Conservation (phyloP, 2,113 vertebrate genomes). For the Daubentonia madagascariensis region DNA sequence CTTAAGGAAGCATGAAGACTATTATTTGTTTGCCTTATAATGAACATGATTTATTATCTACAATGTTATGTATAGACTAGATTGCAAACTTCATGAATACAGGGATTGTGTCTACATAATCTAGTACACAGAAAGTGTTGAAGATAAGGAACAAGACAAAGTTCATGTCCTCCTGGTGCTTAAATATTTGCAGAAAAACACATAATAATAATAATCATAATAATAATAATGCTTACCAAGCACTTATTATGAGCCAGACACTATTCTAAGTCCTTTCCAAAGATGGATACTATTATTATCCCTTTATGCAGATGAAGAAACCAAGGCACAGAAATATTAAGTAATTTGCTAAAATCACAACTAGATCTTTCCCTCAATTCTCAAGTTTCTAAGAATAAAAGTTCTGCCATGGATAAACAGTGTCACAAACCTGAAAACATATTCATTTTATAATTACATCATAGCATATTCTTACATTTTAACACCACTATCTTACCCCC, state of each 20-base stretch:
- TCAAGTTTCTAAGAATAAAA: conserved; percentile 43
- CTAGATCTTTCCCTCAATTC: neutral
- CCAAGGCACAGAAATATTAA: neutral
- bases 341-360: neutral
- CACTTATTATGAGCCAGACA: neutral
- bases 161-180: neutral
- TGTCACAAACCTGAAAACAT: conserved; percentile 10
- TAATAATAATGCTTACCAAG: neutral
- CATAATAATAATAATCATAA: neutral
- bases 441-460: neutral
- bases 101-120: neutral
- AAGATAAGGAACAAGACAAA: conserved; percentile 18
- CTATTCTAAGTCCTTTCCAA: conserved; percentile 29
- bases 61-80: neutral
- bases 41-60: conserved; percentile 4
- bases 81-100: neutral
- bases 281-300: neutral
- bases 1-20: neutral
- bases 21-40: neutral
- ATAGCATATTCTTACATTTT: neutral
- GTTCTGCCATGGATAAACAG: neutral
- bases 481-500: neutral
- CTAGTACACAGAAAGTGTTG: neutral
- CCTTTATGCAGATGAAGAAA: neutral
- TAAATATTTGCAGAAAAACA: conserved; percentile 22